phyloP scores from a whole-genome alignment of 2,888 invertebrate species.

The Ectemnius continuus region DNA sequence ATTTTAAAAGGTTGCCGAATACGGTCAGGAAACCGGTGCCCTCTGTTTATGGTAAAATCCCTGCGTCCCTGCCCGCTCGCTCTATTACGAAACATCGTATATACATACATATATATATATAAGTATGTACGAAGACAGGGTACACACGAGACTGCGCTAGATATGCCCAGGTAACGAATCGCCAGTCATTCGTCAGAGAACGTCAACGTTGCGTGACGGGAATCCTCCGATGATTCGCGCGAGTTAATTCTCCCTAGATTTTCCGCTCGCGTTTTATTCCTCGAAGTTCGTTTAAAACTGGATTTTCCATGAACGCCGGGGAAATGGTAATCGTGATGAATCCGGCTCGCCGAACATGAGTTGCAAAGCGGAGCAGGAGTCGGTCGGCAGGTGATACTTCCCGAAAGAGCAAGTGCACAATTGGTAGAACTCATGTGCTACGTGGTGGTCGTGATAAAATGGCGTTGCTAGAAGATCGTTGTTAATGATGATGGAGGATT shows the following conservation, averaged over 20 bases:
- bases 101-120: slow-evolving; percentile 11
- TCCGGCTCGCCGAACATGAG: not conserved
- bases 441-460: too few species aligned
- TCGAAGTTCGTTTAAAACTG: not conserved
- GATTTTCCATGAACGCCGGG: not conserved
- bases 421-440: too few species aligned
- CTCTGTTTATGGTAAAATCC: not conserved
- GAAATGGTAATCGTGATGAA: not conserved
- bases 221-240: not conserved
- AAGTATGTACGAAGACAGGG: not conserved
- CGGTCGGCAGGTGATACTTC: not conserved
- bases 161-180: slow-evolving; percentile 16
- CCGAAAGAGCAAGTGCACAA: not conserved
- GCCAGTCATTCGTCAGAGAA: slow-evolving; percentile 20
- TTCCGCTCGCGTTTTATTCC: not conserved
- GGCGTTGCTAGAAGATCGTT: too few species aligned
- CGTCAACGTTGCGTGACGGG: slow-evolving; percentile 16
- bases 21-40: not conserved
- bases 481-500: too few species aligned
- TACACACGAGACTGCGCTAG: slow-evolving; percentile 7
- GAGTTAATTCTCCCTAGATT: not conserved
- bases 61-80: slow-evolving; percentile 4
- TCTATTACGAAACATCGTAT: slow-evolving; percentile 36
- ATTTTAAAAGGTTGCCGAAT: not conserved
- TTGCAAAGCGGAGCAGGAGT: not conserved